Percentiles rank a stretch among this genome's conserved stretches.
Evolutionary conservation across 2,888 invertebrate genomes (phyloP).

Genomic region (Adineta ricciae): DNA sequence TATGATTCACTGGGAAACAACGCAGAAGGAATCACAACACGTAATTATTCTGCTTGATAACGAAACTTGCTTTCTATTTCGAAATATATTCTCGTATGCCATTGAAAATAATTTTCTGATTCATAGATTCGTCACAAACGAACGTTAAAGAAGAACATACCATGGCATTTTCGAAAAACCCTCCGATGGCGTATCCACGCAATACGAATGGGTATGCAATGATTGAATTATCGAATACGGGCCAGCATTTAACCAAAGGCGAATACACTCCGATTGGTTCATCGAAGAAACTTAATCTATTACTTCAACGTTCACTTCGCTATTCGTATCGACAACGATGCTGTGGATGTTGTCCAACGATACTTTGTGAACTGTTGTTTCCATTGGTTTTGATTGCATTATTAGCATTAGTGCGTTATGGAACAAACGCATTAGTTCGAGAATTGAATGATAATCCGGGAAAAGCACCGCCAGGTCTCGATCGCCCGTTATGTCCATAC

Average conservation of each 20-base stretch:
- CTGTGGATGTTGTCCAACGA: conserved; percentile 1
- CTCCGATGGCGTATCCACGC: background rate
- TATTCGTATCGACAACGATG: conserved; percentile 6
- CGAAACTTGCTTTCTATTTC: background rate
- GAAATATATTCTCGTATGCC: background rate
- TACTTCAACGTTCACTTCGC: conserved; percentile 5
- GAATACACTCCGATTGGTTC: background rate
- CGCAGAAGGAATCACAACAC: background rate
- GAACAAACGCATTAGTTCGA: background rate
- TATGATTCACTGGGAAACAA: background rate
- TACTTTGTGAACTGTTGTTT: background rate
- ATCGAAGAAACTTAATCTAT: background rate
- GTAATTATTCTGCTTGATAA: background rate
- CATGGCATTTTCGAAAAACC: background rate
- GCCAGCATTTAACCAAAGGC: background rate
- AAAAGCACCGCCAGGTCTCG: background rate
- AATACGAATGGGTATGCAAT: background rate
- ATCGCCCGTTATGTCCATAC: background rate
- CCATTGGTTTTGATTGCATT: background rate
- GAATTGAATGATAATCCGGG: background rate
- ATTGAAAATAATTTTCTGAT: background rate
- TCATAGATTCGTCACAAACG: background rate
- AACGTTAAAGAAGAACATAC: background rate
- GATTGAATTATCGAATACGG: background rate
- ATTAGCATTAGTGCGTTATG: background rate